phyloP scores from a whole-genome alignment of 2,888 invertebrate species.

The Alsophila aescularia region DNA sequence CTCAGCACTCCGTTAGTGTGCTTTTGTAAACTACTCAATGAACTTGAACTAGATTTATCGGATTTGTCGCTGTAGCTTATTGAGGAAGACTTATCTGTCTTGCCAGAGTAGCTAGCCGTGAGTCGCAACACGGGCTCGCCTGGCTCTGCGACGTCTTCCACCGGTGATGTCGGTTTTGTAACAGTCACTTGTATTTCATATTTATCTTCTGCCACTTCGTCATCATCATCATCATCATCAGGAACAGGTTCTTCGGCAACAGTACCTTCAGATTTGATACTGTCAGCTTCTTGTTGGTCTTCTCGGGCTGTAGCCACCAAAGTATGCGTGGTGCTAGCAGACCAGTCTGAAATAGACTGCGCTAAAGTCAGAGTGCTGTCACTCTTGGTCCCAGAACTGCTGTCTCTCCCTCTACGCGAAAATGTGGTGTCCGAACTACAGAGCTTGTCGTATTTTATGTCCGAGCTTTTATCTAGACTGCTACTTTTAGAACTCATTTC shows the following conservation, averaged over 20 bases:
- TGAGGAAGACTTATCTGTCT: slow-evolving; percentile 78
- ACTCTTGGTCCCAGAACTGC: slow-evolving; percentile 90
- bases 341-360: slow-evolving; percentile 93
- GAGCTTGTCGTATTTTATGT: slow-evolving; percentile 84
- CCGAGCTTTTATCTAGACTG: slow-evolving; percentile 83
- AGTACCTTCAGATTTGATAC: slow-evolving; percentile 77
- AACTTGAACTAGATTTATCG: slow-evolving; percentile 81
- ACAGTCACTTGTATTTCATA: slow-evolving; percentile 50
- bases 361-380: slow-evolving; percentile 91
- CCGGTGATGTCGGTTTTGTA: slow-evolving; percentile 51
- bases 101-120: slow-evolving; percentile 61
- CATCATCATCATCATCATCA: slow-evolving; percentile 21
- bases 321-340: slow-evolving; percentile 91
- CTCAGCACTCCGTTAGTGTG: slow-evolving; percentile 70
- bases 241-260: slow-evolving; percentile 68
- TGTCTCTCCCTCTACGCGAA: slow-evolving; percentile 81
- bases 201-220: slow-evolving; percentile 50
- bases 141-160: slow-evolving; percentile 46
- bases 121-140: slow-evolving; percentile 67
- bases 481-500: slow-evolving; percentile 85
- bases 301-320: slow-evolving; percentile 86
- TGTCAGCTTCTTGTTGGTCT: slow-evolving; percentile 71
- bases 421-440: slow-evolving; percentile 85
- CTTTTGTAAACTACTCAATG: slow-evolving; percentile 78
- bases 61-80: slow-evolving; percentile 81